phyloP scores from a whole-genome alignment of 2,888 invertebrate species.

The Eupithecia subumbrata region DNA sequence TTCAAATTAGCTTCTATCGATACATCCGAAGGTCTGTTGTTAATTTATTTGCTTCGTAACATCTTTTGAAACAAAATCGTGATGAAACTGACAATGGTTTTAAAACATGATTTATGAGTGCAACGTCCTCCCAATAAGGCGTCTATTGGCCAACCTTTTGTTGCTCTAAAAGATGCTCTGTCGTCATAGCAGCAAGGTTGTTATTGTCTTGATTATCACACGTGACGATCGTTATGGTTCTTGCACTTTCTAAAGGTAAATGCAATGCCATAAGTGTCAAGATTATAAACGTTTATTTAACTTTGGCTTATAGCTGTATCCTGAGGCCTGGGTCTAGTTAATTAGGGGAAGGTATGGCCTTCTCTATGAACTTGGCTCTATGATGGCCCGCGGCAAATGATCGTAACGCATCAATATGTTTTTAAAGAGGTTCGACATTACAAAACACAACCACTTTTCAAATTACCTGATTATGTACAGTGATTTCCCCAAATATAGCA shows the following conservation, averaged over 20 bases:
- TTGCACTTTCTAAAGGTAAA: constrained; percentile 45
- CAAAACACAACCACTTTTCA: not conserved
- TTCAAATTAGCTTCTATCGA: constrained; percentile 1
- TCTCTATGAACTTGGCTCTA: not conserved
- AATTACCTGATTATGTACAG: not conserved
- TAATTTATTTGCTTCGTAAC: constrained; percentile 26
- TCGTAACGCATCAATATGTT: not conserved
- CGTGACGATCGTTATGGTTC: constrained; percentile 55
- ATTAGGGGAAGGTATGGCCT: not conserved
- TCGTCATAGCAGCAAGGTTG: constrained; percentile 64
- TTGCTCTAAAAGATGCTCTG: constrained; percentile 58
- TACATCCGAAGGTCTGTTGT: constrained; percentile 1
- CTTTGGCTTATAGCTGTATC: not conserved
- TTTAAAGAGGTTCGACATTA: not conserved
- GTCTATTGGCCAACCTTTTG: constrained; percentile 57
- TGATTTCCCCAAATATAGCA: not conserved
- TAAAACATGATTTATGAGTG: constrained; percentile 63
- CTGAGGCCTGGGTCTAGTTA: not conserved
- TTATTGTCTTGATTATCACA: constrained; percentile 68
- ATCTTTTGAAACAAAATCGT: constrained; percentile 49
- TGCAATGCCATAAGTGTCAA: constrained; percentile 6
- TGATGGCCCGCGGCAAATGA: not conserved
- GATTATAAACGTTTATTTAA: constrained; percentile 7
- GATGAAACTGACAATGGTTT: constrained; percentile 56
- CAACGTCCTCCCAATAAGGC: constrained; percentile 50